Evolutionary conservation across 2,113 vertebrate species (phyloP).

Genomic region (Parus major): DNA sequence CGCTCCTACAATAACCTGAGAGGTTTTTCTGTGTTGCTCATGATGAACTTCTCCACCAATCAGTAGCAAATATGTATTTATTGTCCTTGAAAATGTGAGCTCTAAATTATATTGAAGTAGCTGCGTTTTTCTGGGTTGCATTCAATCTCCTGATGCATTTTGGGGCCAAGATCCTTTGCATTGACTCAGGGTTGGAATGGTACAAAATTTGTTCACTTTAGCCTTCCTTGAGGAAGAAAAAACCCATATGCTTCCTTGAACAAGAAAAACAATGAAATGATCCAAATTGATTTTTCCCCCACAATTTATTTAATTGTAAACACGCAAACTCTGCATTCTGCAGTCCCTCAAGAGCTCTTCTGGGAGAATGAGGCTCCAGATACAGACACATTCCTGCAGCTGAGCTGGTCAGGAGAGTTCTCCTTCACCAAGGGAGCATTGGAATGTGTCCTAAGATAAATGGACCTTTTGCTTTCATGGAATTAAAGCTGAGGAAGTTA

Average conservation of each 20-base stretch:
- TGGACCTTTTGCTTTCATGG: background rate
- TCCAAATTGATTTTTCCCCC: background rate
- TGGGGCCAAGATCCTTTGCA: background rate
- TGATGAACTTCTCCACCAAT: background rate
- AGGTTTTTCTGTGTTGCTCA: background rate
- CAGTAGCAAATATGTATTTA: background rate
- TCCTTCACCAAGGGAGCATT: background rate
- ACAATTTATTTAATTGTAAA: background rate
- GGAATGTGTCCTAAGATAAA: background rate
- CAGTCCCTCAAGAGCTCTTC: background rate
- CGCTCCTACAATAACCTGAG: background rate
- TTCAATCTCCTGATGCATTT: background rate
- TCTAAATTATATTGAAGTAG: background rate
- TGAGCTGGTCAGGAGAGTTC: background rate
- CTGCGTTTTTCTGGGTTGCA: background rate
- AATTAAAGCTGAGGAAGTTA: constrained; percentile 3
- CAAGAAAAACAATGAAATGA: background rate
- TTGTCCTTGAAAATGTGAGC: background rate
- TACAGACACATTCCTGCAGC: fast-evolving
- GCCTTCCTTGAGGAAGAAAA: background rate
- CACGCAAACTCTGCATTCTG: background rate
- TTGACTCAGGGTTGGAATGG: background rate
- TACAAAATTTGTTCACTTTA: background rate
- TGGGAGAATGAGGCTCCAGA: background rate
- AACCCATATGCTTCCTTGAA: background rate